Percentiles rank a stretch among this genome's conserved stretches.
These are phyloP conservation scores for Caenorhabditis macrosperma DNA, from an alignment of 2,888 invertebrate genomes.

Conservation along the genomic window DNA sequence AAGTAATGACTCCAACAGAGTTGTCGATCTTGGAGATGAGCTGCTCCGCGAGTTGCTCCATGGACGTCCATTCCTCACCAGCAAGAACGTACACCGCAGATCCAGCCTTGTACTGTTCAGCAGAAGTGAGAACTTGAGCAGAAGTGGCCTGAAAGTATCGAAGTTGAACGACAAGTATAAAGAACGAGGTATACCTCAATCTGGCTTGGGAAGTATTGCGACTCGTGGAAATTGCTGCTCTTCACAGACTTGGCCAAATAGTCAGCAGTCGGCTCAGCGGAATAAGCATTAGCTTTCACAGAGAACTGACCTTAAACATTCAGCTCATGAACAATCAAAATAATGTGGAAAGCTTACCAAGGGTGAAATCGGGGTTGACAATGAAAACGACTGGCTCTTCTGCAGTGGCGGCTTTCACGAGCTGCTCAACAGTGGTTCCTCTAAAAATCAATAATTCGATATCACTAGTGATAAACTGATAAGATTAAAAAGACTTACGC, in stretches of 20 bases:
- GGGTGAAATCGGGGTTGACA: constrained; percentile 69
- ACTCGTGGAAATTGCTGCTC: constrained; percentile 55
- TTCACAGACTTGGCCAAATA: constrained; percentile 63
- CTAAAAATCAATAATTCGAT: constrained; percentile 3
- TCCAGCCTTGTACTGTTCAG: constrained; percentile 55
- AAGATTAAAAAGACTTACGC: constrained; percentile 43
- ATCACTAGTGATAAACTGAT: constrained; percentile 11
- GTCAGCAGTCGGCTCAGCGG: constrained; percentile 47
- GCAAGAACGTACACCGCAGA: constrained; percentile 62
- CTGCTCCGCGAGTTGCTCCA: constrained; percentile 59
- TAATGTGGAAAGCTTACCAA: constrained; percentile 47
- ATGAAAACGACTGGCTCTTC: constrained; percentile 68
- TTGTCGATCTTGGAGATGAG: constrained; percentile 60
- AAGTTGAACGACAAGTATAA: neutral
- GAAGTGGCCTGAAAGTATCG: constrained; percentile 52
- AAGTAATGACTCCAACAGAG: constrained; percentile 60
- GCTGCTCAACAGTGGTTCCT: constrained; percentile 41
- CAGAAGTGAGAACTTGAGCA: constrained; percentile 53
- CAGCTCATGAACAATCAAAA: neutral
- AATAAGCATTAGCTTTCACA: constrained; percentile 59
- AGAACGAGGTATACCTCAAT: constrained; percentile 48
- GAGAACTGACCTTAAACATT: constrained; percentile 64
- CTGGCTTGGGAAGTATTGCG: constrained; percentile 58
- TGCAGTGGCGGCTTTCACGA: constrained; percentile 58
- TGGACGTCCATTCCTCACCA: constrained; percentile 67